Base-by-base conservation (phyloP, 1,140 invertebrate genomes). In the Sinella curviseta region DNA sequence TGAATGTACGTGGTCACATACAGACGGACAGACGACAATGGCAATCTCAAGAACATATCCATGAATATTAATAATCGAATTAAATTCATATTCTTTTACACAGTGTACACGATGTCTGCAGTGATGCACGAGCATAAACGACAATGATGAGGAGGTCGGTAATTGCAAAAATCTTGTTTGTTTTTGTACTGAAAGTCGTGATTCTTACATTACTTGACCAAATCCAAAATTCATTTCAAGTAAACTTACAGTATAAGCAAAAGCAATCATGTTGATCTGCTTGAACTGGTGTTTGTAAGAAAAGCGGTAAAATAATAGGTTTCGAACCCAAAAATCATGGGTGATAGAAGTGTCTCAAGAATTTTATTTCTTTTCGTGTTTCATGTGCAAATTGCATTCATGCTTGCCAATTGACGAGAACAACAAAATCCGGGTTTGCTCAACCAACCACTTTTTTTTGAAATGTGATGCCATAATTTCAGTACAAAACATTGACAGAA, bases 131-230 rank as follows among this genome's bases (percentile, higher is more conserved):
- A 16, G 24, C 24, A n/a, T 48, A 48, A 4, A n/a, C 57, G 16
- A 65, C 16, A 14, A 65, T 65, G 16, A 17, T 65, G 8, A 65
- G 26, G 4, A n/a, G 20, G 8, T 26, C 57, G 24, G 24, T 65
- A n/a, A 65, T 65, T 65, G 57, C 57, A 14, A 65, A 65, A 65
- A 17, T n/a, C 16, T 26, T 65, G 57, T 65, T 65, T 65, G 57
- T 65, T 26, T 65, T 65, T 65, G 16, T 26, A 65, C 8, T 16
- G 24, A 4, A 16, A 26, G 16, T 65, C 57, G 57, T 65, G 57
- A 65, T n/a, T 65, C 57, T 65, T 65, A 65, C 3, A 65, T 65
- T 65, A 65, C 57, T 8, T 12, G 20, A 48, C 39, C 8, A 48
- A 8, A 48, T 48, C 20, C 39, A 20, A 12, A 48, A 48, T 20